A percentile compares a stretch with the other conserved stretches of the same genome.
Evolutionary conservation across 2,888 invertebrate species (phyloP).

Genomic region (Limenitis camilla): DNA sequence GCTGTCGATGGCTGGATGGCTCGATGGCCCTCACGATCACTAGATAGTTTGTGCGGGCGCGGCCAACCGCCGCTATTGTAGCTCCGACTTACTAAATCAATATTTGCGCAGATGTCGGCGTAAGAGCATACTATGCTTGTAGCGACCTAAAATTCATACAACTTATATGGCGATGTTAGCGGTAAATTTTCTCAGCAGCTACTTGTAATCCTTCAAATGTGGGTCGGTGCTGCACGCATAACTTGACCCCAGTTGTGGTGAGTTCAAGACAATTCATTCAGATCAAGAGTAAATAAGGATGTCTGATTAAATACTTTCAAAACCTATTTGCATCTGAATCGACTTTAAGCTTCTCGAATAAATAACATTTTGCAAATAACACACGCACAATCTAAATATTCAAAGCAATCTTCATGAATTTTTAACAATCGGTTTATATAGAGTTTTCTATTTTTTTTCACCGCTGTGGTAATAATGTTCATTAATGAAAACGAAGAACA

Average conservation of each 20-base stretch:
- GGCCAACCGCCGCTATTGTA: constrained; percentile 51
- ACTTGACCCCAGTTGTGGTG: constrained; percentile 57
- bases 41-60: constrained; percentile 39
- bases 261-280: constrained; percentile 61
- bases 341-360: too few species aligned
- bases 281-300: constrained; percentile 29
- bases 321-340: too few species aligned
- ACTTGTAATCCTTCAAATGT: constrained; percentile 73
- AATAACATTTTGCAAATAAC: too few species aligned
- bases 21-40: constrained; percentile 30
- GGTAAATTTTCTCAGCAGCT: constrained; percentile 73
- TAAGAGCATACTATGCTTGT: constrained; percentile 71
- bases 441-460: too few species aligned
- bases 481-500: constrained; percentile 66
- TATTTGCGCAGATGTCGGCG: constrained; percentile 74
- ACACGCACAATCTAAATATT: too few species aligned
- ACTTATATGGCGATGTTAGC: constrained; percentile 74
- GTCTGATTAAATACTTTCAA: constrained; percentile 16
- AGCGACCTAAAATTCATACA: constrained; percentile 74
- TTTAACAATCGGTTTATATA: too few species aligned
- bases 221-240: constrained; percentile 69
- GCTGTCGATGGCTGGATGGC: constrained; percentile 24
- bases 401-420: too few species aligned
- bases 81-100: constrained; percentile 72
- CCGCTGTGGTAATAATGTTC: constrained; percentile 27